Conservation (phyloP, 2,797 vertebrate genomes). For the Pelochelys cantorii region DNA sequence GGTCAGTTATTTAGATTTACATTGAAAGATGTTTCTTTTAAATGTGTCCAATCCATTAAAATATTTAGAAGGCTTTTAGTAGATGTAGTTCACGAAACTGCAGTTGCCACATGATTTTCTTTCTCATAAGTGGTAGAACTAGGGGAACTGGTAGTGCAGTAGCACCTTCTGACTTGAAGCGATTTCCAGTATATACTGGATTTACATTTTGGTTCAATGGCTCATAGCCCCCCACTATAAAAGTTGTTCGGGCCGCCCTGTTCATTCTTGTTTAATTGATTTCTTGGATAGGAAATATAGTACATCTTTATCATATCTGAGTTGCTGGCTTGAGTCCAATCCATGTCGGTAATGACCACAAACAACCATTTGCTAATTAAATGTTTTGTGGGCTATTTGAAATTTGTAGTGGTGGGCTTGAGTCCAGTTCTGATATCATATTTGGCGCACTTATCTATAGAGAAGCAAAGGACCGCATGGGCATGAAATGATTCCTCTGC, state of each 20-base stretch:
- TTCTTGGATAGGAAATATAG: not conserved
- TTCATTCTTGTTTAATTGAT: not conserved
- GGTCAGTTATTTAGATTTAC: slow-evolving; percentile 76
- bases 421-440: not conserved
- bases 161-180: no score
- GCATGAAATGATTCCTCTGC: not conserved
- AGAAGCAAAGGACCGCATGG: not conserved
- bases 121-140: not conserved
- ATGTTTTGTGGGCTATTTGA: not conserved
- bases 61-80: not conserved
- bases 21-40: not conserved
- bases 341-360: not conserved
- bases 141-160: no score
- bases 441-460: not conserved
- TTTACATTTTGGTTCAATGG: no score
- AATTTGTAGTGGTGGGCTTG: not conserved
- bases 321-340: not conserved
- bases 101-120: not conserved
- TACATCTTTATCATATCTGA: not conserved
- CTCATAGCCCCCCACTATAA: no score
- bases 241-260: no score
- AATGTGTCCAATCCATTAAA: not conserved
- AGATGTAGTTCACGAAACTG: not conserved
- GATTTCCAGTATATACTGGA: no score
- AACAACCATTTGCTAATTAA: not conserved